These are phyloP conservation scores for Pluvialis apricaria DNA, from an alignment of 2,113 vertebrate genomes.

Conservation along the genomic window DNA sequence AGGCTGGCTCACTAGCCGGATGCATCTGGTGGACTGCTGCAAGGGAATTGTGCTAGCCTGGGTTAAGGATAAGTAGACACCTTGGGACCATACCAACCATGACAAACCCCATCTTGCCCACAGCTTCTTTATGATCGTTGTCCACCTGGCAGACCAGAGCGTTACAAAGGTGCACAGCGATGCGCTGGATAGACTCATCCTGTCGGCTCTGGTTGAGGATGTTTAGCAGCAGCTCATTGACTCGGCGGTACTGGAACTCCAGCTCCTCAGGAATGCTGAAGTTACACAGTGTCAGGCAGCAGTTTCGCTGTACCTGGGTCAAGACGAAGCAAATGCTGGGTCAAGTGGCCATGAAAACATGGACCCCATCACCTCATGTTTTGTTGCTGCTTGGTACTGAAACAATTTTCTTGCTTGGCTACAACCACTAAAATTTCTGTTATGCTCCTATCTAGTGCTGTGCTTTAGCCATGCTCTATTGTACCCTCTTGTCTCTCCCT, in stretches of 20 bases:
- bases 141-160: conserved; percentile 98
- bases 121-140: conserved; percentile 97
- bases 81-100: conserved; percentile 77
- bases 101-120: conserved; percentile 99
- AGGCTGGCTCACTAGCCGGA: not conserved
- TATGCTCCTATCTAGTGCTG: not conserved
- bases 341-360: not conserved
- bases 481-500: not conserved
- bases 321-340: not conserved
- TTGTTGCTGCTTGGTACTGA: not conserved
- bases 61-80: not conserved
- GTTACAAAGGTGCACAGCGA: conserved; percentile 95
- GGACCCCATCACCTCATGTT: not conserved
- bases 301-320: conserved; percentile 93
- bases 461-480: not conserved
- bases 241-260: conserved; percentile 95
- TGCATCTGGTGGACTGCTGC: not conserved
- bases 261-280: conserved; percentile 98
- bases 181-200: conserved; percentile 98
- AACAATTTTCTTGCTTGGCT: not conserved
- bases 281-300: conserved; percentile 96
- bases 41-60: not conserved
- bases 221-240: conserved; percentile 92
- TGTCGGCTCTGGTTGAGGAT: conserved; percentile 92
- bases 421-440: not conserved